These are phyloP conservation scores for Carlito syrichta DNA, from an alignment of 2,113 vertebrate species.

Conservation along the genomic window DNA sequence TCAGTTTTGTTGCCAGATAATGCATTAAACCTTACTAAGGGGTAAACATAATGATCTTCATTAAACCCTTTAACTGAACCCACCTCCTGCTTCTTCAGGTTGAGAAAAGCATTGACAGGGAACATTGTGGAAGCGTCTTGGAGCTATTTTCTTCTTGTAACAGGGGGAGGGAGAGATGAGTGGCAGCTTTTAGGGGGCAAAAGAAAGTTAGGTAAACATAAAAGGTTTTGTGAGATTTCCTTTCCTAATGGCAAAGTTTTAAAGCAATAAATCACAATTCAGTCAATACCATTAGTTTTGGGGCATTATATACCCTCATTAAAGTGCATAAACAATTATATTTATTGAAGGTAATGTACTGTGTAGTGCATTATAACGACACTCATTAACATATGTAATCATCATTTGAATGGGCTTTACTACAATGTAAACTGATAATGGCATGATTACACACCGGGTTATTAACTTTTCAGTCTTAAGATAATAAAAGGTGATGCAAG, in stretches of 20 bases:
- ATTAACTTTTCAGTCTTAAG: slow-evolving; percentile 88
- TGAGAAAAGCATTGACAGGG: slow-evolving; percentile 79
- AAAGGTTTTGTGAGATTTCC: slow-evolving; percentile 83
- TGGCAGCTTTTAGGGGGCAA: slow-evolving; percentile 80
- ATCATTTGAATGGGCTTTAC: slow-evolving; percentile 89
- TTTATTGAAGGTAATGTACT: slow-evolving; percentile 93
- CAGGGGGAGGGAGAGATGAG: slow-evolving; percentile 80
- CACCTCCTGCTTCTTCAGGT: slow-evolving; percentile 87
- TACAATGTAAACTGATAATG: slow-evolving; percentile 91
- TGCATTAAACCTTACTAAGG: slow-evolving; percentile 85
- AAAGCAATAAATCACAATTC: slow-evolving; percentile 88
- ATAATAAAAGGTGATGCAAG: slow-evolving; percentile 88
- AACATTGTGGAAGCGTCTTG: slow-evolving; percentile 75
- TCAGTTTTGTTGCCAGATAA: slow-evolving; percentile 86
- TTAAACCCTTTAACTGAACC: slow-evolving; percentile 84
- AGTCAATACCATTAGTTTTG: slow-evolving; percentile 88
- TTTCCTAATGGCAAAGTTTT: slow-evolving; percentile 86
- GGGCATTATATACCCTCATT: slow-evolving; percentile 89
- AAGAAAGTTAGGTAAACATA: slow-evolving; percentile 82
- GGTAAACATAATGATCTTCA: slow-evolving; percentile 87
- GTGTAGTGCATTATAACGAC: slow-evolving; percentile 89
- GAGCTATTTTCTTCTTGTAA: slow-evolving; percentile 80
- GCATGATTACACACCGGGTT: slow-evolving; percentile 88
- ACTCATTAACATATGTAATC: slow-evolving; percentile 92
- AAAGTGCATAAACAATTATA: slow-evolving; percentile 92